Percentiles rank a stretch among this genome's conserved stretches.
phyloP scores from a whole-genome alignment of 2,113 vertebrate species.

The Gracilinanus agilis region DNA sequence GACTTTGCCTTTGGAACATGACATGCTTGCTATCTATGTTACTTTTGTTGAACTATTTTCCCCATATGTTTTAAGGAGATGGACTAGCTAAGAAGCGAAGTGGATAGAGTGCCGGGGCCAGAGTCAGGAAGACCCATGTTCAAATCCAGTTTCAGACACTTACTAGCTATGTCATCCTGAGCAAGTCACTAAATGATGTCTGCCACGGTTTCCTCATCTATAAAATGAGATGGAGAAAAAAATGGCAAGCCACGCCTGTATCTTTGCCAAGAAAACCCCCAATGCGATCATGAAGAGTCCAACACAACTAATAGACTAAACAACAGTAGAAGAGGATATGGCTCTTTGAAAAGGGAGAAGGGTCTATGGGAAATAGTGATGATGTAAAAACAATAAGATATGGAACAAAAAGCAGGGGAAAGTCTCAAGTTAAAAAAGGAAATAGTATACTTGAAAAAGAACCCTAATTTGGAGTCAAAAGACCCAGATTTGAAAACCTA shows the following conservation, averaged over 20 bases:
- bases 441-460: not conserved
- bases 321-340: not conserved
- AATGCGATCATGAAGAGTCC: too few relatives aligned
- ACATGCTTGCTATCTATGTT: not conserved
- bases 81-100: too few relatives aligned
- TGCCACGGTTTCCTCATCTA: too few relatives aligned
- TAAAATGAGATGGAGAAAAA: too few relatives aligned
- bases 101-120: too few relatives aligned
- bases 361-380: not conserved
- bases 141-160: too few relatives aligned
- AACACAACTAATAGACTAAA: too few relatives aligned
- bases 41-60: not conserved
- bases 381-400: not conserved
- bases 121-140: too few relatives aligned
- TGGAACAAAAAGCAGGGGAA: not conserved
- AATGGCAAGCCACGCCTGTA: too few relatives aligned
- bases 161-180: too few relatives aligned
- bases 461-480: not conserved
- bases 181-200: too few relatives aligned
- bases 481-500: not conserved
- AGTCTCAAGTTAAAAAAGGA: not conserved
- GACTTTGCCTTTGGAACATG: not conserved
- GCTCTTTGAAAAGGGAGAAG: not conserved
- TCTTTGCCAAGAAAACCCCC: too few relatives aligned
- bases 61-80: not conserved